Base-by-base conservation (phyloP, 2,113 vertebrate genomes). In the Heptranchias perlo region DNA sequence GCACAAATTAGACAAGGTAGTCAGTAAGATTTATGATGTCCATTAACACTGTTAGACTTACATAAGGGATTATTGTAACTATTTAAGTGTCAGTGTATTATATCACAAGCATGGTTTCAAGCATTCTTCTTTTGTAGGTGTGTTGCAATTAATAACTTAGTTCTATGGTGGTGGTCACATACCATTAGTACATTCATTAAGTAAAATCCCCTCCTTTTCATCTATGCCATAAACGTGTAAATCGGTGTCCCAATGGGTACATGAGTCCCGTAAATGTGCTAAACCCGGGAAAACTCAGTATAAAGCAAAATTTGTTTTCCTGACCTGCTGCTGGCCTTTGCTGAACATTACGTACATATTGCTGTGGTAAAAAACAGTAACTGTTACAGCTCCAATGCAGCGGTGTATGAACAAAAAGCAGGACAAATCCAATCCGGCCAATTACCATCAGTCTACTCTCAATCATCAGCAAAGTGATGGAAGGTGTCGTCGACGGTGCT, bases 1-100 rank as follows among this genome's bases (percentile, higher is more conserved):
- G 94, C 94, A 69, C 65, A 95, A 95, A 95, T 95, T 95, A 95
- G 94, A 95, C 94, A 95, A 95, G 94, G 94, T 95, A 95, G 94
- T 95, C 94, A 95, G 94, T 52, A 95, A 95, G 94, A 95, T 95
- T 95, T 95, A 95, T 95, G 94, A 67, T 47, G 64, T 95, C 94
- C 94, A 95, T 95, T 95, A 95, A 95, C 94, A 95, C 64, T 69
- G 94, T 69, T 95, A 95, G 94, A 95, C 94, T 95, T 95, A 95
- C 94, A 95, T 95, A 95, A 95, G 94, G 94, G 94, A 95, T 95
- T 95, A 95, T 95, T 69, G 94, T 95, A 95, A 52, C 94, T 95
- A 95, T 95, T 95, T 95, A 69, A 95, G 94, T 95, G 65, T 95
- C 94, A 95, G 94, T 95, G 94, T 73, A 95, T 95, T 95, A 93